Evolutionary conservation across 2,888 invertebrate genomes (phyloP).

Genomic region (Eilema sororculum): DNA sequence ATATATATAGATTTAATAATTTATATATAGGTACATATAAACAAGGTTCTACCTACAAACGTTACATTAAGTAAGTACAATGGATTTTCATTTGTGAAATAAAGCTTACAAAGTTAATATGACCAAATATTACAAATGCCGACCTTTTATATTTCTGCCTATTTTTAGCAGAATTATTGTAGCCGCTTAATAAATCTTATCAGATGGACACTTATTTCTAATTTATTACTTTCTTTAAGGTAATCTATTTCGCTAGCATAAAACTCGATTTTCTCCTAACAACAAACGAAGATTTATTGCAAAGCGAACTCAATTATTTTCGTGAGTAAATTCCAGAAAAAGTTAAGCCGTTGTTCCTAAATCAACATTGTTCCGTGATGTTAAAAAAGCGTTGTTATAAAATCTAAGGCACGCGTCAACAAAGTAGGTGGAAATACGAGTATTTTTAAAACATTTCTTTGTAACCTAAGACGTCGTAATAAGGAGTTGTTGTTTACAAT

Average conservation of each 20-base stretch:
- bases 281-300: slow-evolving; percentile 6
- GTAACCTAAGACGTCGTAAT: slow-evolving; percentile 35
- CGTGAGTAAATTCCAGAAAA: background rate
- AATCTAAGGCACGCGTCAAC: slow-evolving; percentile 12
- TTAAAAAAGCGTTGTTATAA: background rate
- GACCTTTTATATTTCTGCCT: background rate
- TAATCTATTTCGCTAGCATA: background rate
- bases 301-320: slow-evolving; percentile 5
- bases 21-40: too few species aligned
- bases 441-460: slow-evolving; percentile 34
- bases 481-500: slow-evolving; percentile 36
- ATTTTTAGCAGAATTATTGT: background rate
- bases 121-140: too few species aligned
- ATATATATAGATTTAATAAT: too few species aligned
- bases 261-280: too few species aligned
- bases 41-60: too few species aligned
- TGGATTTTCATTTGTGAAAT: background rate
- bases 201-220: slow-evolving; percentile 3
- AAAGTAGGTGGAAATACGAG: slow-evolving; percentile 19
- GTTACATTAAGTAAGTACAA: background rate
- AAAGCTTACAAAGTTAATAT: too few species aligned
- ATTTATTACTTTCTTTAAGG: slow-evolving; percentile 7
- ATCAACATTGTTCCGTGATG: background rate
- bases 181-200: slow-evolving; percentile 12
- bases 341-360: background rate